Conservation (phyloP, 23 tunicate genomes). For the Halocynthia aurantium region DNA sequence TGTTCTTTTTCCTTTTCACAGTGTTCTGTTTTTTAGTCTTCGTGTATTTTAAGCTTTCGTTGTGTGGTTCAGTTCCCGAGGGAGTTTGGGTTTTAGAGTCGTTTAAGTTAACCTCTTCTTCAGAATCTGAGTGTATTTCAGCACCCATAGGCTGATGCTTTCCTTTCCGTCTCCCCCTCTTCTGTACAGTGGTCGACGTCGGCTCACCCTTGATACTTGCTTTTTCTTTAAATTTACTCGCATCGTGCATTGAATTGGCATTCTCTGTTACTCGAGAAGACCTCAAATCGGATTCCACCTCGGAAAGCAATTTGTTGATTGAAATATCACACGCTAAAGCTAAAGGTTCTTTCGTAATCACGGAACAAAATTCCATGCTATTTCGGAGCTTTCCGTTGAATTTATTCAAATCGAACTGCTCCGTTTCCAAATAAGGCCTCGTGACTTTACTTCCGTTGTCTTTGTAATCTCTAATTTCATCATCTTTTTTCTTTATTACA, state of each 20-base stretch:
- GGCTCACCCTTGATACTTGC: constrained; percentile 8
- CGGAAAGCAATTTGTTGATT: too few species aligned
- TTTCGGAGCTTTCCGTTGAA: not conserved
- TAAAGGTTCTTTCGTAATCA: constrained; percentile 5
- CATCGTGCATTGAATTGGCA: too few species aligned
- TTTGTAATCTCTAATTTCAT: constrained; percentile 18
- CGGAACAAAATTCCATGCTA: not conserved
- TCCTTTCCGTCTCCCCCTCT: not conserved
- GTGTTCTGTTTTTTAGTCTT: not conserved
- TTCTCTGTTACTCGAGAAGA: too few species aligned
- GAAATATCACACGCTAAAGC: not conserved
- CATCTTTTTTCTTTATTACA: constrained; percentile 15
- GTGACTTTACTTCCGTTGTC: constrained; percentile 10
- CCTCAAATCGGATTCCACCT: too few species aligned
- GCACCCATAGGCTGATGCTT: constrained; percentile 7
- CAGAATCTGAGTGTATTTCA: constrained; percentile 7
- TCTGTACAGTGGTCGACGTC: not conserved
- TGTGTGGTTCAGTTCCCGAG: too few species aligned
- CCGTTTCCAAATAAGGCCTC: constrained; percentile 13
- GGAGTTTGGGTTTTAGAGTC: too few species aligned
- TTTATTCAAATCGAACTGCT: not conserved
- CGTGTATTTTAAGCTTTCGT: not conserved
- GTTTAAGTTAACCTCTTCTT: not conserved
- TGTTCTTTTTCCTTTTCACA: constrained; percentile 2
- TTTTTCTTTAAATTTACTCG: too few species aligned